Evolutionary conservation across 1,140 invertebrate species (phyloP), one percentile per base, ranked within the genome.

Genomic region (Oreohelix idahoensis): DNA sequence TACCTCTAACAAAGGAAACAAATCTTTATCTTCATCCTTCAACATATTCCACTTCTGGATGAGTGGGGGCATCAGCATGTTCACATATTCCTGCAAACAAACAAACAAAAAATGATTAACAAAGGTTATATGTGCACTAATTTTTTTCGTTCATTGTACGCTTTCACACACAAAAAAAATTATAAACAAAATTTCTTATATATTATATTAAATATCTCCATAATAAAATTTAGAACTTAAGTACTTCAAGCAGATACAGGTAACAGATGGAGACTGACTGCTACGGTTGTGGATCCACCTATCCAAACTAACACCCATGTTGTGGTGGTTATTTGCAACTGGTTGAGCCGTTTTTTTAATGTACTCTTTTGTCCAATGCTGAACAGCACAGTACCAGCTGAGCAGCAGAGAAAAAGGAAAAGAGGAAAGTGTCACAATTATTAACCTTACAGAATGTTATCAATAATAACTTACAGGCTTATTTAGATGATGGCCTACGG

Each of bases 41-140:
- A 99, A 92, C 36, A 97, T 94, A 93, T 99, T 99, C 98, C 98
- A 99, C 92, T 99, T 99, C 77, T 97, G 96, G 88, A 99, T 99
- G 5, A 99, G 94, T 2, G 98, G 98, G 29, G 98, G 98, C 98
- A 99, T 99, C 53, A 99, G 92, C 86, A 99, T 94, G 90, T 97
- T 96, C 45, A 99, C 99, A 91, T 97, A 99, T 89, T 98, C 97
- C 90, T 93, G 15, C 10, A 84, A 63, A 89, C 87, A 32, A 83
- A 71, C 66, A 83, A 78, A 58, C n/a, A n/a, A n/a, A n/a, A n/a
- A n/a, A n/a, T n/a, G n/a, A n/a, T n/a, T n/a, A n/a, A n/a, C n/a
- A n/a, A n/a, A n/a, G n/a, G n/a, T n/a, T n/a, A n/a, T n/a, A n/a
- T n/a, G n/a, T n/a, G n/a, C n/a, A n/a, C n/a, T n/a, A n/a, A n/a